Evolutionary conservation across 2,888 invertebrate genomes (phyloP).

Genomic region (Celastrina argiolus): DNA sequence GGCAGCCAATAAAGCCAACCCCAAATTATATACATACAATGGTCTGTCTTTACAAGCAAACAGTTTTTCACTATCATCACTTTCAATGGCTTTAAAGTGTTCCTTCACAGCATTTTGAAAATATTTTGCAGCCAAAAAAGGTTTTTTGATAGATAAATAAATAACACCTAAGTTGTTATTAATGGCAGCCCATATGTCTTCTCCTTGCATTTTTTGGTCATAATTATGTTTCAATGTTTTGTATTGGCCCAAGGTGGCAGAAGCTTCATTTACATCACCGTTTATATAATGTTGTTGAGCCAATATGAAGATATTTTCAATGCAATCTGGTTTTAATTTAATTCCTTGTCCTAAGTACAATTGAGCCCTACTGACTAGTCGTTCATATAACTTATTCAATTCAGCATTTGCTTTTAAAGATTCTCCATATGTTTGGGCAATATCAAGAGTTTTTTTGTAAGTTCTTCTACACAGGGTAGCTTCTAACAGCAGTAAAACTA

Average conservation of each 20-base stretch:
- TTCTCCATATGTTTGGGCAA: slow-evolving; percentile 59
- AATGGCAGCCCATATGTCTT: slow-evolving; percentile 75
- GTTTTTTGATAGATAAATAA: slow-evolving; percentile 88
- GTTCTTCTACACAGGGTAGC: slow-evolving; percentile 64
- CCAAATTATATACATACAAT: slow-evolving; percentile 88
- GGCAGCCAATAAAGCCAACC: slow-evolving; percentile 88
- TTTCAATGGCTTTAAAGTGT: slow-evolving; percentile 75
- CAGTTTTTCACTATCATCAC: slow-evolving; percentile 60
- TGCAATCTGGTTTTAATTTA: slow-evolving; percentile 54
- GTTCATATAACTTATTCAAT: slow-evolving; percentile 55
- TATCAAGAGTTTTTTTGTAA: slow-evolving; percentile 61
- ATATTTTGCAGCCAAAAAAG: slow-evolving; percentile 87
- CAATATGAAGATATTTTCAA: slow-evolving; percentile 67
- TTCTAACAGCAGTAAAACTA: slow-evolving; percentile 61
- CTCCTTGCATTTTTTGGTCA: slow-evolving; percentile 62
- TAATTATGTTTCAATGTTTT: slow-evolving; percentile 59
- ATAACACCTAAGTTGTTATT: slow-evolving; percentile 91
- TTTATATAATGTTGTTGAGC: slow-evolving; percentile 67
- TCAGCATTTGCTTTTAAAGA: slow-evolving; percentile 54
- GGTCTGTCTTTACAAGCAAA: slow-evolving; percentile 73
- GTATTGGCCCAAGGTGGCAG: slow-evolving; percentile 59
- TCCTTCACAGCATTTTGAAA: slow-evolving; percentile 88
- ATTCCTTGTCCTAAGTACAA: slow-evolving; percentile 51
- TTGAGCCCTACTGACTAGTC: slow-evolving; percentile 61
- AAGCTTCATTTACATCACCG: slow-evolving; percentile 64